phyloP scores from a whole-genome alignment of 2,797 vertebrate genomes.

The Perodicticus potto region DNA sequence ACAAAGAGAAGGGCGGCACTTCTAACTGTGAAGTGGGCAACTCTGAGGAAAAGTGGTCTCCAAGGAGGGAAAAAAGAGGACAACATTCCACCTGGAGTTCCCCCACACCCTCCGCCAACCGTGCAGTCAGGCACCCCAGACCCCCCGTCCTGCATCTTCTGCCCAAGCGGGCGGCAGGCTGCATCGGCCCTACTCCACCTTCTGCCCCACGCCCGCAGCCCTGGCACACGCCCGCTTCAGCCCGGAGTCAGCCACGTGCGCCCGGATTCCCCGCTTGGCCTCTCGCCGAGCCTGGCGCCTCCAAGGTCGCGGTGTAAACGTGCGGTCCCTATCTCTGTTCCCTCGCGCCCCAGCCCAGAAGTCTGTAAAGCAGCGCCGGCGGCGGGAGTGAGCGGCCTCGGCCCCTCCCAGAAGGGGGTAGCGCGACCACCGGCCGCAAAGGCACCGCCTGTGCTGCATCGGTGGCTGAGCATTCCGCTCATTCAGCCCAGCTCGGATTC shows the following conservation, averaged over 20 bases:
- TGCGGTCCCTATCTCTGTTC: not conserved
- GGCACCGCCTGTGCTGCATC: constrained; percentile 62
- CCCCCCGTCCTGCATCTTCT: not conserved
- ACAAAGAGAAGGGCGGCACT: constrained; percentile 63
- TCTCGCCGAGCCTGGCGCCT: not conserved
- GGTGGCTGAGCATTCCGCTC: not conserved
- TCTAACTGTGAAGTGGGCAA: constrained; percentile 20
- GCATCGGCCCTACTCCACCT: not conserved
- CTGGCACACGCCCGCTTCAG: not conserved
- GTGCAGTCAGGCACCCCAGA: not conserved
- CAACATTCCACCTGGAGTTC: not conserved
- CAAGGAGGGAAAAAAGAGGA: not conserved
- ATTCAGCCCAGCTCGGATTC: not conserved
- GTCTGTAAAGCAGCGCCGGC: not conserved
- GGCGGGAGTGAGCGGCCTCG: not conserved
- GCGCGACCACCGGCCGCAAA: not conserved
- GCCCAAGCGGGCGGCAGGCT: not conserved
- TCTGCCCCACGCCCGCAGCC: not conserved
- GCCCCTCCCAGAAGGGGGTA: not conserved
- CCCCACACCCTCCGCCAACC: not conserved
- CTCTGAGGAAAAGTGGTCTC: constrained; percentile 65
- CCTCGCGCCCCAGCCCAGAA: not conserved
- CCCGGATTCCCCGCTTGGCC: not conserved
- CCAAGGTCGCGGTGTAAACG: constrained; percentile 49
- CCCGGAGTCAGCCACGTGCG: not conserved